Conservation (phyloP, 64 coral and sea anemone genomes). For the Stylophora pistillata region DNA sequence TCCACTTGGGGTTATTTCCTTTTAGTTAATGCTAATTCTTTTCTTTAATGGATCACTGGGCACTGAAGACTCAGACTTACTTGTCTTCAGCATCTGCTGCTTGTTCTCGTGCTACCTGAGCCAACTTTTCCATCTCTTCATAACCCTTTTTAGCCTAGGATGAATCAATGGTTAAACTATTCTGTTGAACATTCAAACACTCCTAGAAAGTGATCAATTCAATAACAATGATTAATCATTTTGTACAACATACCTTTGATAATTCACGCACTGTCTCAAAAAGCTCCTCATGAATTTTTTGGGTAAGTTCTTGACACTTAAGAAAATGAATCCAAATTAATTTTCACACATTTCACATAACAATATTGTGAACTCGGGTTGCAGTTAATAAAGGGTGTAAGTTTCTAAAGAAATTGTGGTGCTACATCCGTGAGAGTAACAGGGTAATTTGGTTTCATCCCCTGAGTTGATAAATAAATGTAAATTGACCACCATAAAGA, state of each 20-base stretch:
- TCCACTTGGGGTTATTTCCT: too few species aligned
- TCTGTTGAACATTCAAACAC: background rate
- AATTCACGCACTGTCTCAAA: slow-evolving; percentile 91
- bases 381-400: too few species aligned
- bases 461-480: too few species aligned
- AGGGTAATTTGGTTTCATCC: too few species aligned
- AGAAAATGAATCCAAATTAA: slow-evolving; percentile 7
- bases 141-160: slow-evolving; percentile 82
- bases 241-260: slow-evolving; percentile 61
- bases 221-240: background rate
- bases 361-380: too few species aligned
- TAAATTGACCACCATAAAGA: too few species aligned
- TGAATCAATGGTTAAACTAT: too few species aligned
- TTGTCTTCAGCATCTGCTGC: slow-evolving; percentile 95
- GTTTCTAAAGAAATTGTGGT: too few species aligned
- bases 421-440: too few species aligned
- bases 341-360: too few species aligned
- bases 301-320: slow-evolving; percentile 80
- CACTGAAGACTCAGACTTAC: slow-evolving; percentile 41
- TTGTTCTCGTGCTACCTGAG: slow-evolving; percentile 82
- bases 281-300: slow-evolving; percentile 91
- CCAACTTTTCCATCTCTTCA: slow-evolving; percentile 80
- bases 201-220: background rate
- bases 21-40: background rate
- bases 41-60: background rate